A percentile compares a stretch with the other conserved stretches of the same genome.
phyloP scores from a whole-genome alignment of 64 coral and sea anemone genomes.

The Pocillopora verrucosa region DNA sequence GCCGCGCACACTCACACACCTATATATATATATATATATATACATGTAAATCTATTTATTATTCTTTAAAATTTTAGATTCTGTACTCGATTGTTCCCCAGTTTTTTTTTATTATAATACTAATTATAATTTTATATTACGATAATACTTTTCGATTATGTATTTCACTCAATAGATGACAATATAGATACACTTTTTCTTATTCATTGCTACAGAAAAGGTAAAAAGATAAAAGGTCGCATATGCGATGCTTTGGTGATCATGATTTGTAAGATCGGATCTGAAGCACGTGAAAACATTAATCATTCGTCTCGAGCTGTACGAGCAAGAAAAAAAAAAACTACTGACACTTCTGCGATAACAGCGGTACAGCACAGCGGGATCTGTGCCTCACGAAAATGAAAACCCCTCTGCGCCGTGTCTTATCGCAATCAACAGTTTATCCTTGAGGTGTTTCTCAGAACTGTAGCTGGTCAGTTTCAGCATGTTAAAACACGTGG shows the following conservation, averaged over 20 bases:
- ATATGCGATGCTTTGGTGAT: neutral
- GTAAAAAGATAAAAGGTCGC: too few species aligned
- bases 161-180: neutral
- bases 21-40: too few species aligned
- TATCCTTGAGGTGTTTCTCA: constrained; percentile 87
- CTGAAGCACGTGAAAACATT: neutral
- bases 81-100: too few species aligned
- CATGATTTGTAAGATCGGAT: neutral
- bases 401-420: constrained; percentile 94
- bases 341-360: neutral
- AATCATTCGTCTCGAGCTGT: neutral
- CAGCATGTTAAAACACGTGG: constrained; percentile 94
- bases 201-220: too few species aligned
- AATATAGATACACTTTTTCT: neutral
- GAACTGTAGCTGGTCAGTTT: constrained; percentile 81
- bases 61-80: too few species aligned
- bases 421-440: constrained; percentile 89
- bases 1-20: too few species aligned
- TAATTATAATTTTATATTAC: too few species aligned
- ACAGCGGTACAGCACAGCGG: neutral
- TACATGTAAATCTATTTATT: too few species aligned
- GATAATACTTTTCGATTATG: too few species aligned
- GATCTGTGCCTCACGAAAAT: constrained; percentile 40
- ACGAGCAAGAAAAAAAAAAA: neutral
- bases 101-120: too few species aligned